Evolutionary conservation across 1,140 invertebrate species (phyloP).

Genomic region (Solenopsis invicta): DNA sequence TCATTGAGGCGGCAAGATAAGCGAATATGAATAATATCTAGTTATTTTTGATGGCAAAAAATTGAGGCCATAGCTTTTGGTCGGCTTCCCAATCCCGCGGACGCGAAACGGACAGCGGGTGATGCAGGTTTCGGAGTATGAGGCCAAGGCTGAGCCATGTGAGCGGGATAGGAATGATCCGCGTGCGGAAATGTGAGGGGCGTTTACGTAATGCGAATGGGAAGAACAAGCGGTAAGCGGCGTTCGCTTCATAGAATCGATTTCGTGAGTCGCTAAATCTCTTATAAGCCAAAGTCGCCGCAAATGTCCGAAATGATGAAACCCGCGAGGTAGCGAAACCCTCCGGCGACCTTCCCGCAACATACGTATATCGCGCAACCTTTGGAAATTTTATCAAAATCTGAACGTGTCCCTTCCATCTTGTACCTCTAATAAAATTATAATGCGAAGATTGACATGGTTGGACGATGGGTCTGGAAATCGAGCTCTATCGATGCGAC

Average conservation of each 20-base stretch:
- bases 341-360: no score
- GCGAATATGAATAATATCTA: neutral
- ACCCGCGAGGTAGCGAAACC: neutral
- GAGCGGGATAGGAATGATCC: conserved; percentile 1
- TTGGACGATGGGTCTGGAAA: neutral
- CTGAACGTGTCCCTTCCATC: neutral
- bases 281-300: neutral
- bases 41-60: conserved; percentile 7
- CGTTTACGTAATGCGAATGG: conserved; percentile 39
- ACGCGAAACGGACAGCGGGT: neutral
- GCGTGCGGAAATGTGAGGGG: conserved; percentile 19
- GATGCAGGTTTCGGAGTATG: conserved; percentile 32
- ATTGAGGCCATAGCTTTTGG: neutral
- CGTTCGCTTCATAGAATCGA: conserved; percentile 13
- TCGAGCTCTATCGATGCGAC: neutral
- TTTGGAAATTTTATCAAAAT: neutral
- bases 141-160: conserved; percentile 59
- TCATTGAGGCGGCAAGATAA: neutral
- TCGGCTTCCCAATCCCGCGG: conserved; percentile 6
- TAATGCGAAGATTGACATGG: neutral
- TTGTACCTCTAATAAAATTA: neutral
- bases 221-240: neutral
- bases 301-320: neutral
- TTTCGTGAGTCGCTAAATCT: conserved; percentile 34
- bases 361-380: no score